Evolutionary conservation across 2,888 invertebrate species (phyloP).

Genomic region (Eupsilia transversa): DNA sequence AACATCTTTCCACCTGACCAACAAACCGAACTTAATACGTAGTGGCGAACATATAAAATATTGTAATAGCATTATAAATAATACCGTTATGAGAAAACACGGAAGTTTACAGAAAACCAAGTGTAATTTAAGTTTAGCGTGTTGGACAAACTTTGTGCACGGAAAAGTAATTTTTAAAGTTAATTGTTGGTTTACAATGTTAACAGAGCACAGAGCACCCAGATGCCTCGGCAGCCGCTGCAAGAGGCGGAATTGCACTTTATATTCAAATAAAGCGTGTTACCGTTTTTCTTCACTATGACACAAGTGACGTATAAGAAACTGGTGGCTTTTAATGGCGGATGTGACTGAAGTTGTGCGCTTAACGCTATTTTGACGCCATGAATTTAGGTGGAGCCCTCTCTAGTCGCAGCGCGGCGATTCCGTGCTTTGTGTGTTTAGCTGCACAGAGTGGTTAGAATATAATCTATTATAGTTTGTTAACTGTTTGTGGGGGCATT

Average conservation of each 20-base stretch:
- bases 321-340: no score
- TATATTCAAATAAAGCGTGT: no score
- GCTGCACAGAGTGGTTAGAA: slow-evolving; percentile 2
- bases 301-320: no score
- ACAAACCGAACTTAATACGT: slow-evolving; percentile 43
- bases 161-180: slow-evolving; percentile 42
- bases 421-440: background rate
- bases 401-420: background rate
- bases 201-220: no score
- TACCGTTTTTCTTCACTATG: no score
- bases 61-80: slow-evolving; percentile 56
- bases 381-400: background rate
- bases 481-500: background rate
- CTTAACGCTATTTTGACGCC: background rate
- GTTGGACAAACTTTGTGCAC: slow-evolving; percentile 47
- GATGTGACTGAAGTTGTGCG: background rate
- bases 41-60: slow-evolving; percentile 47
- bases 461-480: slow-evolving; percentile 27
- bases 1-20: slow-evolving; percentile 57
- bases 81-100: slow-evolving; percentile 48
- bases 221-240: no score
- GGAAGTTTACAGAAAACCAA: slow-evolving; percentile 54
- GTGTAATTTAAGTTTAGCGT: slow-evolving; percentile 64
- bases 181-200: slow-evolving; percentile 30
- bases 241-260: no score